Conservation (phyloP, 2,888 invertebrate genomes). For the Megaustenia siamemsis region DNA sequence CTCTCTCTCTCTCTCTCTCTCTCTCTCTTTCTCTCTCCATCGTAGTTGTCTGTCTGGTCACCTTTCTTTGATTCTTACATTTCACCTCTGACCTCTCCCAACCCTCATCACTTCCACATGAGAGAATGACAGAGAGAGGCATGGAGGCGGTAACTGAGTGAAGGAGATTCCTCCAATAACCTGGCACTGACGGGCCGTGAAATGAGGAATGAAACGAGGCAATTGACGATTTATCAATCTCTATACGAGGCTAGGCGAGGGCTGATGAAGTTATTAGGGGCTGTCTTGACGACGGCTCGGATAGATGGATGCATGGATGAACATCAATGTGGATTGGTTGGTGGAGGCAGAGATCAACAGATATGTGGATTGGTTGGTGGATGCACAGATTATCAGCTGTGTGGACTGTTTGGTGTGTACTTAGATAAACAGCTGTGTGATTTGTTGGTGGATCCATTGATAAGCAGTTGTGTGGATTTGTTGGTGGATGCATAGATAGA, state of each 20-base stretch:
- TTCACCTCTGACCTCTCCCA: not conserved
- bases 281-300: not conserved
- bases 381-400: not conserved
- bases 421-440: not conserved
- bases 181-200: not conserved
- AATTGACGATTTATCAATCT: not conserved
- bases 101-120: not conserved
- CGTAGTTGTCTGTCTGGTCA: not conserved
- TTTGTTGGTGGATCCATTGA: not conserved
- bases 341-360: not conserved
- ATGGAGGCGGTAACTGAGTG: not conserved
- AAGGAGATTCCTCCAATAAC: not conserved
- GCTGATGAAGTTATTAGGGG: not conserved
- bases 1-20: too few species aligned
- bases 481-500: too few species aligned
- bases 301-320: not conserved
- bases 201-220: not conserved
- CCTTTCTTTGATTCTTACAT: not conserved
- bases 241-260: not conserved
- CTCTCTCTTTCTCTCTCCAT: too few species aligned
- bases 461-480: too few species aligned
- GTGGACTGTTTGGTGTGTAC: not conserved
- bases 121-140: not conserved
- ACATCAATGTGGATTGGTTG: not conserved
- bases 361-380: not conserved